Evolutionary conservation across 92 coral and sea anemone species (phyloP).

Genomic region (Parazoanthus darwini): DNA sequence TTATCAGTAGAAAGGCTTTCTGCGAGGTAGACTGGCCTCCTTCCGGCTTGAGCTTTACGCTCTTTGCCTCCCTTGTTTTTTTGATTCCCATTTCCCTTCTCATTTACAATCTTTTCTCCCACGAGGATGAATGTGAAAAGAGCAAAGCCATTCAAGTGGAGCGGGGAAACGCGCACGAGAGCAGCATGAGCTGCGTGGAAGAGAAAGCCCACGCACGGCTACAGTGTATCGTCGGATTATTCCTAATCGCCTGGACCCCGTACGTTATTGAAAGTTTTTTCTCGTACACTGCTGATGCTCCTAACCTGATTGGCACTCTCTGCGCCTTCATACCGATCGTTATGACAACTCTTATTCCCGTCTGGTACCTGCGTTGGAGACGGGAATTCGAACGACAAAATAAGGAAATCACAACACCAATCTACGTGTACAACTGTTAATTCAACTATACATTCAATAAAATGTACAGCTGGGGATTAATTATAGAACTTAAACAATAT

Average conservation of each 20-base stretch:
- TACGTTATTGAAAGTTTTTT: conserved; percentile 93
- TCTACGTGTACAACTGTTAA: conserved; percentile 32
- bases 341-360: conserved; percentile 91
- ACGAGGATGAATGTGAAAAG: conserved; percentile 55
- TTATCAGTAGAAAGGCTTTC: conserved; percentile 96
- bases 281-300: conserved; percentile 70
- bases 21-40: conserved; percentile 97
- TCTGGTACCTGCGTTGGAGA: conserved; percentile 84
- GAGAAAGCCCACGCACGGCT: conserved; percentile 73
- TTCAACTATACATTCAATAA: background rate
- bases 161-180: conserved; percentile 36
- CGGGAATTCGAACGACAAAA: conserved; percentile 55
- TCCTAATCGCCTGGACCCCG: conserved; percentile 90
- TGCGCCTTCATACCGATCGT: conserved; percentile 91
- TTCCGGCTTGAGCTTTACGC: conserved; percentile 77
- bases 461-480: background rate
- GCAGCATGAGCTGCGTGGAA: background rate
- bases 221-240: conserved; percentile 83
- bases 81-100: conserved; percentile 82
- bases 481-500: background rate
- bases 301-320: conserved; percentile 83
- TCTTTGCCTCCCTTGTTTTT: conserved; percentile 74
- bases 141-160: conserved; percentile 48
- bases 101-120: conserved; percentile 77
- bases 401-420: background rate